Conservation (phyloP, 2,113 vertebrate species). For the Nicator chloris region DNA sequence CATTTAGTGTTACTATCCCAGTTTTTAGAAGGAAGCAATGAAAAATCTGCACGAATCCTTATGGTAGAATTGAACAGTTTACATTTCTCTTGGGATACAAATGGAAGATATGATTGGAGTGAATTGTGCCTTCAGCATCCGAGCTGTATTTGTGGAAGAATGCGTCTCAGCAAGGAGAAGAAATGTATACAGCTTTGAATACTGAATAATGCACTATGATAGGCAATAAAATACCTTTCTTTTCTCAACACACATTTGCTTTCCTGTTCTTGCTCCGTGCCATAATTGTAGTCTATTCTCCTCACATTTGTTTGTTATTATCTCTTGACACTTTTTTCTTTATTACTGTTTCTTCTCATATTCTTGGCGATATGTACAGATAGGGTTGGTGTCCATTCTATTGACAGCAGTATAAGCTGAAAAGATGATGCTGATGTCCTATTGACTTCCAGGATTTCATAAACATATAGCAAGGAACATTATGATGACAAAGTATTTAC, state of each 20-base stretch:
- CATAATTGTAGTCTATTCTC: background rate
- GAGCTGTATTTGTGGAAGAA: background rate
- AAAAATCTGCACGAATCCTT: background rate
- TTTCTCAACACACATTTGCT: background rate
- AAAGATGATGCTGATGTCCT: background rate
- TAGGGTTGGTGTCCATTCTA: background rate
- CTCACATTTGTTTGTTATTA: background rate
- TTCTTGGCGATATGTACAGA: background rate
- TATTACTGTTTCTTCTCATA: background rate
- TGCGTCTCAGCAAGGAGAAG: background rate
- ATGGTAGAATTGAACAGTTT: background rate
- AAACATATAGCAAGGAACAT: background rate
- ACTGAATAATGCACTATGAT: background rate
- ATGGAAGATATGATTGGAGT: background rate
- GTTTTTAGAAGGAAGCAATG: background rate
- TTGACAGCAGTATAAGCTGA: background rate
- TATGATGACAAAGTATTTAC: background rate
- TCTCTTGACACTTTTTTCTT: background rate
- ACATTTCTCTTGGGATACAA: slow-evolving; percentile 5
- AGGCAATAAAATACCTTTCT: background rate
- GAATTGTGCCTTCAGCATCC: background rate
- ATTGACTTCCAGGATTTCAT: background rate
- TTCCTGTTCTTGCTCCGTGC: background rate
- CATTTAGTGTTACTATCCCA: background rate
- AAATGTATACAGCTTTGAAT: background rate